Base-by-base conservation (phyloP, 1,140 invertebrate genomes). In the Drosophila prosaltans region DNA sequence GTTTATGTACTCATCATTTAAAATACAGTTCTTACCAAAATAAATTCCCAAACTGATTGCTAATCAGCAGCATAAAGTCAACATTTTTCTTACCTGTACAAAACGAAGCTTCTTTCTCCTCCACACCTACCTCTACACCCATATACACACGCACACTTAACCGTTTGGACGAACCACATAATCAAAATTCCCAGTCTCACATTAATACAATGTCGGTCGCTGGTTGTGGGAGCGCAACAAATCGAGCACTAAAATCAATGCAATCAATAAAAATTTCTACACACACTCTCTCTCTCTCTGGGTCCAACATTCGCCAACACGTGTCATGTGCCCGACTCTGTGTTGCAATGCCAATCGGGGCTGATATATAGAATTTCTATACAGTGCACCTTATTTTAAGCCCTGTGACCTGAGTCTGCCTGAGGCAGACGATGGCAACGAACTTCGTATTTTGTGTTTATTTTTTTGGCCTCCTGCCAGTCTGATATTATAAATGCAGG, bases 211-310 rank as follows among this genome's bases (percentile, higher is more conserved):
- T 78, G 60, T 81, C 62, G 68, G 69, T 72, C 65, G 55, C 55
- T 6, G 40, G 21, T 51, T 51, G 45, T 51, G 21, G 67, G 45
- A 76, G 65, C 48, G 66, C 76, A 72, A 75, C 62, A 80, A 85
- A 88, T 79, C 80, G 76, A 65, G 76, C 72, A 43, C 67, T 74
- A 77, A 88, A 88, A 88, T 88, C 83, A 89, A 83, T 88, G 84
- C 83, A 86, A 88, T 86, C 84, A 78, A 88, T 86, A 83, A 83
- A 89, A 77, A 80, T 69, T 69, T 51, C 45, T 67, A 32, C 69
- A 64, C 69, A 78, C 67, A 62, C 71, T n/a, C 32, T 36, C 32
- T 36, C 32, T 36, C 32, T 36, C 32, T 6, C 6, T 26, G 45
- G n/a, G 21, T 41, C 51, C 64, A 24, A 40, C 45, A 74, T 70